phyloP scores from a whole-genome alignment of 1,140 invertebrate species.

The Ceratosolen fusciceps region DNA sequence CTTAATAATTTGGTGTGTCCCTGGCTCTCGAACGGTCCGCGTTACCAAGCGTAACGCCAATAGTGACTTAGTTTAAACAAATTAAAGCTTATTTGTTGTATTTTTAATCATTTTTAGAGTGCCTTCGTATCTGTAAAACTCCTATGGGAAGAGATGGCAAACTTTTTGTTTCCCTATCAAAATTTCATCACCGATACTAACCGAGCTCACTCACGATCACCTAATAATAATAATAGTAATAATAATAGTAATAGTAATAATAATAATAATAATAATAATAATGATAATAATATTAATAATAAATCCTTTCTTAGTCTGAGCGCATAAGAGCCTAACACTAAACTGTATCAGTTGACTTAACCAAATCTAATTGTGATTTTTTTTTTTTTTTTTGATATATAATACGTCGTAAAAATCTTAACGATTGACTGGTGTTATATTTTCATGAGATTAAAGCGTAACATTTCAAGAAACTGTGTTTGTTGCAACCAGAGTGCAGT shows the following conservation, averaged over 20 bases:
- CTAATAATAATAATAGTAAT: too few species aligned
- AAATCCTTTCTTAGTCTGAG: constrained; percentile 24
- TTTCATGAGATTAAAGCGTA: constrained; percentile 30
- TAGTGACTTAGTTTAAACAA: too few species aligned
- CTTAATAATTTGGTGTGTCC: too few species aligned
- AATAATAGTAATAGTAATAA: too few species aligned
- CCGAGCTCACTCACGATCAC: constrained; percentile 7
- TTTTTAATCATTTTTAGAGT: too few species aligned
- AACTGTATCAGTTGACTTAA: constrained; percentile 27
- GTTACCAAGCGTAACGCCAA: too few species aligned
- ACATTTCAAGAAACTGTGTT: constrained; percentile 65
- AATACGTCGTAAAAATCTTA: constrained; percentile 2
- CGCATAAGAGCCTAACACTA: constrained; percentile 51
- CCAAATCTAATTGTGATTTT: neutral
- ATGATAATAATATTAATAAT: too few species aligned
- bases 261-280: too few species aligned
- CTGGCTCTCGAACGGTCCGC: too few species aligned
- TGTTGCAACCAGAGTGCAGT: constrained; percentile 62
- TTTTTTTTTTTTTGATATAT: neutral
- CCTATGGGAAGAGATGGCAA: too few species aligned
- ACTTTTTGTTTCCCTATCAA: constrained; percentile 11
- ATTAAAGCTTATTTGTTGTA: too few species aligned
- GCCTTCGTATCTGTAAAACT: too few species aligned
- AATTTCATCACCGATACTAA: constrained; percentile 25
- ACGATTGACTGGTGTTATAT: constrained; percentile 30